Evolutionary conservation across 2,113 vertebrate genomes (phyloP).

Genomic region (Planiliza haematocheilus): DNA sequence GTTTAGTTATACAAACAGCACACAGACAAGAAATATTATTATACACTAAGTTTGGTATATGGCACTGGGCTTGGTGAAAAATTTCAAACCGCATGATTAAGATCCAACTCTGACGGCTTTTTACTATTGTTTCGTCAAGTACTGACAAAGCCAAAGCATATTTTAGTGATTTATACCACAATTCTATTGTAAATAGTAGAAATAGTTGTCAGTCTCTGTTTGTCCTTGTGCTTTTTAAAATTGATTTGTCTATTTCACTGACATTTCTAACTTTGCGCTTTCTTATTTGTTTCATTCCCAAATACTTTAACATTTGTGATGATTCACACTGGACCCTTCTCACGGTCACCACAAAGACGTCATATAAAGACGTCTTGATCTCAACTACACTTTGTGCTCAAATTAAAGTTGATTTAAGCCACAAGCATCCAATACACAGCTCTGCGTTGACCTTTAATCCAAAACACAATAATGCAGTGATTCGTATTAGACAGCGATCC

Average conservation of each 20-base stretch:
- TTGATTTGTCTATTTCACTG: not conserved
- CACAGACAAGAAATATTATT: too few species aligned
- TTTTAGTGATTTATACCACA: conserved; percentile 5
- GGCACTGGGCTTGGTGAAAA: not conserved
- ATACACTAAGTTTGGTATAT: not conserved
- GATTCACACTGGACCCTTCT: too few species aligned
- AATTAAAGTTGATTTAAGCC: not conserved
- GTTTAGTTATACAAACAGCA: too few species aligned
- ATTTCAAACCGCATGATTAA: conserved; percentile 8
- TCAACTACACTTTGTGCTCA: not conserved
- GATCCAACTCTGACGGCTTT: conserved; percentile 19
- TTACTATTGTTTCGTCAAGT: not conserved
- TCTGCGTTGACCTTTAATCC: too few species aligned
- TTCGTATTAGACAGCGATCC: not conserved
- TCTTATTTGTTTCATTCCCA: too few species aligned
- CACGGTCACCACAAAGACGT: not conserved
- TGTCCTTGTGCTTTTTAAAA: not conserved
- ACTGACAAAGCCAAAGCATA: not conserved
- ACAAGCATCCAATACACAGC: too few species aligned
- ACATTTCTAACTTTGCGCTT: too few species aligned
- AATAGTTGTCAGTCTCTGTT: conserved; percentile 3
- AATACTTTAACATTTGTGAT: too few species aligned
- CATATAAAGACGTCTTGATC: not conserved
- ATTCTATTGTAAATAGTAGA: not conserved
- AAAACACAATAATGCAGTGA: too few species aligned